phyloP scores from a whole-genome alignment of 1,140 invertebrate species.

The Eupristina koningsbergeri region DNA sequence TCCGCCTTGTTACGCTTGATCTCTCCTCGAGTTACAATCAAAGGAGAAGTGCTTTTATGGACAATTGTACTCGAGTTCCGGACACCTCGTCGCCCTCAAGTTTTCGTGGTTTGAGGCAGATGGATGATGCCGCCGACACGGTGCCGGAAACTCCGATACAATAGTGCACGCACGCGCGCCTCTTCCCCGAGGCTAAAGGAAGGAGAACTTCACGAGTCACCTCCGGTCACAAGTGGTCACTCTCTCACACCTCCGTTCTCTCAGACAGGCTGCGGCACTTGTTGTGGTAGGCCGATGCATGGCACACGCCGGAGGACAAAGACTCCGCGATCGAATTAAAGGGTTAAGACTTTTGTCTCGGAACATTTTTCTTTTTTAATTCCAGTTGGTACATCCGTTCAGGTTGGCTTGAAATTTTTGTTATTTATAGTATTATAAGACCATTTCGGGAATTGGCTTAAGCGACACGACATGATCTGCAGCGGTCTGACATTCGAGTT shows the following conservation, averaged over 20 bases:
- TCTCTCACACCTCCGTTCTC: background rate
- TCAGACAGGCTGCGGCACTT: background rate
- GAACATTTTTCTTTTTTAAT: too few species aligned
- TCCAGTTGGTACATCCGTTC: too few species aligned
- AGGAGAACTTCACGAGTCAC: background rate
- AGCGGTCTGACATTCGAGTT: too few species aligned
- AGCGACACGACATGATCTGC: too few species aligned
- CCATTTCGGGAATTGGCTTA: too few species aligned
- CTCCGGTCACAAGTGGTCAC: background rate
- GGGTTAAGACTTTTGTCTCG: too few species aligned
- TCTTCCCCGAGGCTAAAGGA: background rate
- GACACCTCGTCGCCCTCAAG: background rate
- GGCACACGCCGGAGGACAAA: too few species aligned
- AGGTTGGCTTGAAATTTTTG: too few species aligned
- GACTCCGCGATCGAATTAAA: too few species aligned
- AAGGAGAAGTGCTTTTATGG: background rate
- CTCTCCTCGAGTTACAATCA: background rate
- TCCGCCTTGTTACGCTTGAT: background rate
- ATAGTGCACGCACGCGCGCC: background rate
- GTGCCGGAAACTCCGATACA: conserved; percentile 10
- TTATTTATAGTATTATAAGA: too few species aligned
- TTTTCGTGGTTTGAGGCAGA: conserved; percentile 45
- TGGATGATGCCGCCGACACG: conserved; percentile 21
- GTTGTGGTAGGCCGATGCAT: too few species aligned
- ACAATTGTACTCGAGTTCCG: background rate